Conservation (phyloP, 2,113 vertebrate genomes). For the Orthonyx spaldingii region DNA sequence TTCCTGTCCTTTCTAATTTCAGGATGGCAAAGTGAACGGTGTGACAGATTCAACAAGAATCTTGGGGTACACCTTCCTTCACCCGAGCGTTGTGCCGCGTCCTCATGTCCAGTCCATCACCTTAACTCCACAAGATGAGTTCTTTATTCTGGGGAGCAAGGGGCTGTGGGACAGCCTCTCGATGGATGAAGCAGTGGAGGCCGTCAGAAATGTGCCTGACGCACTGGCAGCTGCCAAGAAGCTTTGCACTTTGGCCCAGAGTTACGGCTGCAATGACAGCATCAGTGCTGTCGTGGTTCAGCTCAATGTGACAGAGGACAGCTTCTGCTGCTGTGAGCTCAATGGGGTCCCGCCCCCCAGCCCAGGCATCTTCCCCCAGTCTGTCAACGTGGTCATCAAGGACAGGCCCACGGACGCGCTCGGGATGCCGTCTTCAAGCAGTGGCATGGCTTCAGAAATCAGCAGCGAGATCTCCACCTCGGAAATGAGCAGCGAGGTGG, state of each 20-base stretch:
- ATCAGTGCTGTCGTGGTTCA: slow-evolving; percentile 93
- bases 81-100: slow-evolving; percentile 90
- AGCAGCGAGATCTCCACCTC: slow-evolving; percentile 92
- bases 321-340: slow-evolving; percentile 93
- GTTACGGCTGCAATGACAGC: slow-evolving; percentile 93
- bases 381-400: slow-evolving; percentile 76
- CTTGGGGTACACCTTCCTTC: slow-evolving; percentile 97
- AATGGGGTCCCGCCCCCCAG: slow-evolving; percentile 80
- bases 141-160: slow-evolving; percentile 95
- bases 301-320: slow-evolving; percentile 92
- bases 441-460: slow-evolving; percentile 85
- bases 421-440: slow-evolving; percentile 85
- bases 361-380: slow-evolving; percentile 68
- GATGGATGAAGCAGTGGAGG: slow-evolving; percentile 84
- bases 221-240: slow-evolving; percentile 92
- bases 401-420: slow-evolving; percentile 75
- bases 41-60: slow-evolving; percentile 95
- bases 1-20: not conserved
- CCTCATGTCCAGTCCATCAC: slow-evolving; percentile 91
- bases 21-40: slow-evolving; percentile 98
- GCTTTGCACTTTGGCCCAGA: slow-evolving; percentile 93
- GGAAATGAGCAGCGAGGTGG: slow-evolving; percentile 98
- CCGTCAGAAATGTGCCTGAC: slow-evolving; percentile 88
- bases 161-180: slow-evolving; percentile 92
- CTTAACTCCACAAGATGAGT: slow-evolving; percentile 91